phyloP scores from a whole-genome alignment of 2,113 vertebrate genomes.

The Petromus typicus region DNA sequence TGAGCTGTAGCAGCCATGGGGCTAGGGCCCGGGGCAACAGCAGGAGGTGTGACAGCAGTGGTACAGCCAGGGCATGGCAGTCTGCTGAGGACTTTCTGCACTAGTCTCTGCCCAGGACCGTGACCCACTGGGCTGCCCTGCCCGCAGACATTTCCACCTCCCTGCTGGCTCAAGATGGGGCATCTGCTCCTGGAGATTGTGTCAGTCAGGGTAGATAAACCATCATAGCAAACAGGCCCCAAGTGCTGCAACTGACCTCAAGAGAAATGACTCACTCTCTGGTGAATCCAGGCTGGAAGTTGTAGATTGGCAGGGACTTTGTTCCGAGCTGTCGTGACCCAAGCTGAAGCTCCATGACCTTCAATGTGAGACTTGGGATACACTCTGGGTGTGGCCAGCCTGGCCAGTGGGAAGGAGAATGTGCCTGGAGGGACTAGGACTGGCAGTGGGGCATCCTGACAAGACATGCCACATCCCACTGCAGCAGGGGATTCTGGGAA shows the following conservation, averaged over 20 bases:
- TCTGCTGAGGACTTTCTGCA: neutral
- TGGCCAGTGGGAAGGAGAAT: neutral
- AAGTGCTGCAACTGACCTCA: neutral
- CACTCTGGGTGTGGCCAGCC: neutral
- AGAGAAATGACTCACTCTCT: neutral
- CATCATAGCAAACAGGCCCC: neutral
- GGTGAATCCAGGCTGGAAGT: neutral
- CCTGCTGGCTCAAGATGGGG: neutral
- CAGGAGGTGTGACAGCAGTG: neutral
- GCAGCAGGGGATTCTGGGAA: neutral
- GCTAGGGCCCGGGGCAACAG: neutral
- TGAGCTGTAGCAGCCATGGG: neutral
- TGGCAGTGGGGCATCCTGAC: too few relatives aligned
- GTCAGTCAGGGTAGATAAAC: too few relatives aligned
- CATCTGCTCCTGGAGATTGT: neutral
- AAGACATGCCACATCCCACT: neutral
- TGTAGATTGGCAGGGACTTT: neutral
- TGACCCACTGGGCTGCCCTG: neutral
- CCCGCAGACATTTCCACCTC: neutral
- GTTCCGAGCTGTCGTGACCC: too few relatives aligned
- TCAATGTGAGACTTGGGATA: neutral
- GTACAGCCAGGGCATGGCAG: neutral
- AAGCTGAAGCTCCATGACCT: neutral
- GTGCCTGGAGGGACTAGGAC: neutral
- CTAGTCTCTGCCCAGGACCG: neutral